These are phyloP conservation scores for Lynx canadensis DNA, from an alignment of 2,113 vertebrate species.

Conservation along the genomic window DNA sequence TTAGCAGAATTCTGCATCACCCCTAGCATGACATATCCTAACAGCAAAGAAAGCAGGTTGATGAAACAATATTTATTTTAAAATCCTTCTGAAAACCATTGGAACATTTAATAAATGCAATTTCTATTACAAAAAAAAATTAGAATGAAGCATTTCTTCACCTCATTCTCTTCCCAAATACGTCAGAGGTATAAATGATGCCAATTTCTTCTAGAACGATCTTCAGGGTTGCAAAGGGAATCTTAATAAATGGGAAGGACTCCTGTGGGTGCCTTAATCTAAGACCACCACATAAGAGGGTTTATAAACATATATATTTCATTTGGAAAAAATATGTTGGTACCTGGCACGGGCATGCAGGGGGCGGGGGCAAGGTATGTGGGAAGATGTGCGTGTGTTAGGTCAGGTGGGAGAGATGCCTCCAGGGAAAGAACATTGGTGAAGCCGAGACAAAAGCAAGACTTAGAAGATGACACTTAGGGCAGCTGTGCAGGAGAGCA, in stretches of 20 bases:
- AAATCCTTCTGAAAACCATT: constrained; percentile 31
- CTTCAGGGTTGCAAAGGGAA: background rate
- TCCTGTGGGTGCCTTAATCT: background rate
- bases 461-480: background rate
- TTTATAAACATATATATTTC: background rate
- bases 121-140: background rate
- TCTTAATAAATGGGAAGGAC: background rate
- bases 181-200: background rate
- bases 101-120: background rate
- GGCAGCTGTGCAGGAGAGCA: background rate
- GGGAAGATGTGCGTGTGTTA: background rate
- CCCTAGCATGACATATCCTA: background rate
- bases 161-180: constrained; percentile 14
- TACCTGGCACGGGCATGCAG: background rate
- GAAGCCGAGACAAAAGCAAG: background rate
- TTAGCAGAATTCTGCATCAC: background rate
- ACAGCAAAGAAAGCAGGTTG: constrained; percentile 1
- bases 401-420: background rate
- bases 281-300: background rate
- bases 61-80: constrained; percentile 7
- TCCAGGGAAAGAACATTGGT: background rate
- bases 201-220: background rate
- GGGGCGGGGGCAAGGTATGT: fast-evolving
- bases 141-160: constrained; percentile 40
- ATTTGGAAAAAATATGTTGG: background rate